phyloP scores from a whole-genome alignment of 2,113 vertebrate genomes.

The Tachuris rubrigastra region DNA sequence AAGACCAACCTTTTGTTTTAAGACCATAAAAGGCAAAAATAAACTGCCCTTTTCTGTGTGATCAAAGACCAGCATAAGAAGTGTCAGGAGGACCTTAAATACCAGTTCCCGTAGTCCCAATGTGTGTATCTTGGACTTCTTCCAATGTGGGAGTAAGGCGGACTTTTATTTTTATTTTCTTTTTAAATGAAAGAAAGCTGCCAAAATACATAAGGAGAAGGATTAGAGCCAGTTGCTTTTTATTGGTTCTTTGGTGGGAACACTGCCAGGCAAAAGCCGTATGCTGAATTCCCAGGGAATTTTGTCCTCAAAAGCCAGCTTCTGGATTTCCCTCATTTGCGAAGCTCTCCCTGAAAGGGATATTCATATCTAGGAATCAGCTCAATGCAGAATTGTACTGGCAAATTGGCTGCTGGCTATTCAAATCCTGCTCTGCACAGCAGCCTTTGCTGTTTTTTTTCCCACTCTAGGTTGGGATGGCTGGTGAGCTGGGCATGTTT shows the following conservation, averaged over 20 bases:
- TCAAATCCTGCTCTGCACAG: not conserved
- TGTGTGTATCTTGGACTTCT: constrained; percentile 52
- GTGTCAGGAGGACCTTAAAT: constrained; percentile 61
- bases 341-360: constrained; percentile 64
- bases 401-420: constrained; percentile 53
- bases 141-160: constrained; percentile 58
- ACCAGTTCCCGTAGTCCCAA: constrained; percentile 52
- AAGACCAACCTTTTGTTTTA: constrained; percentile 56
- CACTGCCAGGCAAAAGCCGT: constrained; percentile 39
- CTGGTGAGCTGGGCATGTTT: not conserved
- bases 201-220: constrained; percentile 61
- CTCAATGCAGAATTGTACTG: constrained; percentile 45
- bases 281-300: constrained; percentile 59
- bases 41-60: constrained; percentile 45
- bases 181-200: constrained; percentile 34
- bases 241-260: constrained; percentile 33
- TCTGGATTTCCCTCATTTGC: constrained; percentile 63
- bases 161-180: constrained; percentile 55
- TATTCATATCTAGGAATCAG: constrained; percentile 55
- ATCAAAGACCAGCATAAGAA: constrained; percentile 59
- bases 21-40: constrained; percentile 33
- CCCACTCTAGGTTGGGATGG: not conserved
- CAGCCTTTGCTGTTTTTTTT: not conserved
- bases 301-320: constrained; percentile 50
- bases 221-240: constrained; percentile 40